Percentiles rank a stretch among this genome's conserved stretches.
Evolutionary conservation across 2,797 vertebrate species (phyloP).

Genomic region (Periophthalmus magnuspinnatus): DNA sequence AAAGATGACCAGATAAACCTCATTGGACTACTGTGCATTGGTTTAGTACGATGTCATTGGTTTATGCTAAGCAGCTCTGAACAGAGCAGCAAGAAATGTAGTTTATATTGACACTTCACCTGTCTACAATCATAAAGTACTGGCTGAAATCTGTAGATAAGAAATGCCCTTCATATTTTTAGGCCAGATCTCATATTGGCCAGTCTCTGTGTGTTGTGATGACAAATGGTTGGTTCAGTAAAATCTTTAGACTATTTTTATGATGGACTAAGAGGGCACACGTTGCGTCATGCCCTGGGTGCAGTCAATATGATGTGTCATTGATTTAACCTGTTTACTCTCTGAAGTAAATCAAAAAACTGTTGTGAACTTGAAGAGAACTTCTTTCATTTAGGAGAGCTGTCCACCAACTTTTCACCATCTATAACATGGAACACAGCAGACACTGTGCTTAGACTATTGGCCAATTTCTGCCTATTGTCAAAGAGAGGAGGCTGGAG

Average conservation of each 20-base stretch:
- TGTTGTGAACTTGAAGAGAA: conserved; percentile 21
- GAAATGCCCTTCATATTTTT: conserved; percentile 4
- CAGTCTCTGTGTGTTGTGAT: conserved; percentile 34
- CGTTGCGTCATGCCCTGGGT: conserved; percentile 44
- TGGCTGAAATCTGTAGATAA: not conserved
- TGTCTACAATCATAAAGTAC: not conserved
- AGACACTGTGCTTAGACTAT: not conserved
- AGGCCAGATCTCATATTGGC: conserved; percentile 7
- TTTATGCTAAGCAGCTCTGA: too few relatives aligned
- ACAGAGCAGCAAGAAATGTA: too few relatives aligned
- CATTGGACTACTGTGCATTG: too few relatives aligned
- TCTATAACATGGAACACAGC: not conserved
- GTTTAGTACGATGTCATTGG: too few relatives aligned
- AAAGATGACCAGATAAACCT: too few relatives aligned
- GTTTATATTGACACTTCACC: conserved; percentile 1
- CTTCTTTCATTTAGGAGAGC: conserved; percentile 3
- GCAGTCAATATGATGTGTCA: conserved; percentile 48
- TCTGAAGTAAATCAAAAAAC: conserved; percentile 31
- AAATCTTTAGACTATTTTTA: conserved; percentile 35
- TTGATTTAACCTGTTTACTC: conserved; percentile 39
- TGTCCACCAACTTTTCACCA: not conserved
- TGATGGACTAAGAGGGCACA: conserved; percentile 33
- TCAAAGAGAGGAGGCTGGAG: not conserved
- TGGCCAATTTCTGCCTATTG: not conserved
- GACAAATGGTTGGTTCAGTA: conserved; percentile 24